These are phyloP conservation scores for Toxostoma redivivum DNA, from an alignment of 2,113 vertebrate genomes.

Conservation along the genomic window DNA sequence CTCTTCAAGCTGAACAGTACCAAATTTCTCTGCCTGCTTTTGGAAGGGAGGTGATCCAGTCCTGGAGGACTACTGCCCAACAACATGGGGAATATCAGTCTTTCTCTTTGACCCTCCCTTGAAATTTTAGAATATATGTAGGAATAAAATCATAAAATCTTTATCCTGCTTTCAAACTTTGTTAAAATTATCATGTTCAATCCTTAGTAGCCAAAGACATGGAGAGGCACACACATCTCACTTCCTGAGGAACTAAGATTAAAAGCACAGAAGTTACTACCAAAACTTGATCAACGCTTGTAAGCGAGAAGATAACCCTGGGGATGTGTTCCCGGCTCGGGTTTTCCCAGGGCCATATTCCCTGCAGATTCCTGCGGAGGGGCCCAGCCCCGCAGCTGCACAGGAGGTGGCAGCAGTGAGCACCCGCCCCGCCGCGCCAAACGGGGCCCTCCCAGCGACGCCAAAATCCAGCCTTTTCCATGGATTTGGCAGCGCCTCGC, in stretches of 20 bases:
- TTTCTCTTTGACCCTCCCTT: not conserved
- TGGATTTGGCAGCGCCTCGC: no score
- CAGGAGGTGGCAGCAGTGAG: conserved; percentile 2
- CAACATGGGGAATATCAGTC: not conserved
- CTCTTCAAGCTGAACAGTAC: not conserved
- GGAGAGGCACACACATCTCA: not conserved
- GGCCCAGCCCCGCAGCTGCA: not conserved
- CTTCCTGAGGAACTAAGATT: not conserved
- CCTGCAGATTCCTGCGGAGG: accelerated
- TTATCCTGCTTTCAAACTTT: not conserved
- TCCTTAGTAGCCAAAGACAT: not conserved
- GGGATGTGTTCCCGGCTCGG: accelerated
- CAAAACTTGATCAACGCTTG: not conserved
- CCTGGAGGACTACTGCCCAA: not conserved
- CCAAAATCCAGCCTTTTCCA: not conserved
- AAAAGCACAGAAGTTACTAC: not conserved
- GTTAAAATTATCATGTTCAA: not conserved
- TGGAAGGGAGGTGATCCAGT: not conserved
- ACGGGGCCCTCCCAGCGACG: no score
- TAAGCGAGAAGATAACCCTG: not conserved
- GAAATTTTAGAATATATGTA: not conserved
- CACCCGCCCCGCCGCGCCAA: accelerated
- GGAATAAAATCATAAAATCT: not conserved
- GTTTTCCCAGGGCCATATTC: accelerated
- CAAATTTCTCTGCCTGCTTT: not conserved